A percentile compares a stretch with the other conserved stretches of the same genome.
Evolutionary conservation across 2,113 vertebrate species (phyloP).

Genomic region (Myotis lucifugus): DNA sequence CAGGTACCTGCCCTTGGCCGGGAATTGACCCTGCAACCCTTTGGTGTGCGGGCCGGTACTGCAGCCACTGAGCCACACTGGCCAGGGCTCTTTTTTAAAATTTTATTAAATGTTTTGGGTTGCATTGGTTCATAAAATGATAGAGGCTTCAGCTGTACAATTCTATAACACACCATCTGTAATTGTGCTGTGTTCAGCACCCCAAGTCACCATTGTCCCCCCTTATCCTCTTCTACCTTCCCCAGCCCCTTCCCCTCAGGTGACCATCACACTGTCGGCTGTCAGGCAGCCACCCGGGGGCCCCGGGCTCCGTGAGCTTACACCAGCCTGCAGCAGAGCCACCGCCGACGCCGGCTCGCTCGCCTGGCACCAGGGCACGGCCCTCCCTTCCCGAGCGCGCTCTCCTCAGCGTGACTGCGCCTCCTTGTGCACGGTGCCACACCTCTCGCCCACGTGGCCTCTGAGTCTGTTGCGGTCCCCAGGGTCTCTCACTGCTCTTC

Average conservation of each 20-base stretch:
- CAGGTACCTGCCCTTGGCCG: too few species aligned
- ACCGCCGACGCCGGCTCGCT: not conserved
- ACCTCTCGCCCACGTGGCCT: not conserved
- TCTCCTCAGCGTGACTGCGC: accelerated
- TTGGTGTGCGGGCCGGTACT: too few species aligned
- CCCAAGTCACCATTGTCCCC: not conserved
- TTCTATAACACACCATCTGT: not conserved
- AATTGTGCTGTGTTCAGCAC: not conserved
- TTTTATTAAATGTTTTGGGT: not conserved
- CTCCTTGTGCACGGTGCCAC: not conserved
- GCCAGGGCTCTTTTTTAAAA: too few species aligned
- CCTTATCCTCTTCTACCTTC: not conserved
- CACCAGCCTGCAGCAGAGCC: not conserved
- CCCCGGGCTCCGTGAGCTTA: not conserved
- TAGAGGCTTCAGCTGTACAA: too few species aligned
- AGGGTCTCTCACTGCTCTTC: not conserved
- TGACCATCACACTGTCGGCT: not conserved
- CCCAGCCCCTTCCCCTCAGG: not conserved
- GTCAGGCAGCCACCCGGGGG: not conserved
- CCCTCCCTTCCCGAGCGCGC: not conserved
- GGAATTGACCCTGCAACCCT: too few species aligned
- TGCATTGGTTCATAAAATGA: not conserved
- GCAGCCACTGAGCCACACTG: too few species aligned
- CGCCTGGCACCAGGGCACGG: not conserved
- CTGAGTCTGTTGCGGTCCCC: not conserved